phyloP scores from a whole-genome alignment of 2,113 vertebrate genomes.

The Neogale vison region DNA sequence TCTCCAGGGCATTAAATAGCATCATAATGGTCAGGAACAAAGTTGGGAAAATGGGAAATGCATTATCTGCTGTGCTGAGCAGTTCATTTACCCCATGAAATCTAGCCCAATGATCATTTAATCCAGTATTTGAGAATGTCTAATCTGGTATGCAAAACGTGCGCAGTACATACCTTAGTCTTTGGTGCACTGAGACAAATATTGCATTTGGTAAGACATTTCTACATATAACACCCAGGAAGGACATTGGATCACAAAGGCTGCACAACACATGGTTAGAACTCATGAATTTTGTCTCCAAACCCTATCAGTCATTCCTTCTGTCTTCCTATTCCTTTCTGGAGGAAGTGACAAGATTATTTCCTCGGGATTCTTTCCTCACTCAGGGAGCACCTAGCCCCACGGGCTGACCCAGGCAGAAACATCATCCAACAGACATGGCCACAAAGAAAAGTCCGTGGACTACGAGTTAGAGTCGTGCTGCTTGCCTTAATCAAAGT shows the following conservation, averaged over 20 bases:
- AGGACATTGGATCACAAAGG: constrained; percentile 3
- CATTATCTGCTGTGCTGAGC: constrained; percentile 52
- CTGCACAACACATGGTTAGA: constrained; percentile 40
- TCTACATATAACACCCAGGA: neutral
- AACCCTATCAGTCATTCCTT: neutral
- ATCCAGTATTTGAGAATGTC: constrained; percentile 42
- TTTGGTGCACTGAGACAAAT: neutral
- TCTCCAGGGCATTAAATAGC: constrained; percentile 62
- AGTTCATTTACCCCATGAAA: constrained; percentile 33
- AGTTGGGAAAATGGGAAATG: constrained; percentile 59
- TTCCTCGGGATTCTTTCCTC: constrained; percentile 1
- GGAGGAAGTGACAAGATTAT: neutral
- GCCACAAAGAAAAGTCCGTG: neutral
- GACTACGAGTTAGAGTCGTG: neutral
- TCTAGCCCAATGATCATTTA: constrained; percentile 56
- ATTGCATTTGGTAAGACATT: neutral
- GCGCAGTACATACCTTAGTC: neutral
- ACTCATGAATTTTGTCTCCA: neutral
- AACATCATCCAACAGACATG: neutral
- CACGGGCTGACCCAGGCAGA: neutral
- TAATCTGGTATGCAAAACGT: constrained; percentile 47
- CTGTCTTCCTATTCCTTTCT: neutral
- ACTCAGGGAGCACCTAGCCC: neutral
- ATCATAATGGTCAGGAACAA: constrained; percentile 48
- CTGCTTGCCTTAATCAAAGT: neutral